Evolutionary conservation across 92 coral and sea anemone species (phyloP).

Genomic region (Pocillopora grandis): DNA sequence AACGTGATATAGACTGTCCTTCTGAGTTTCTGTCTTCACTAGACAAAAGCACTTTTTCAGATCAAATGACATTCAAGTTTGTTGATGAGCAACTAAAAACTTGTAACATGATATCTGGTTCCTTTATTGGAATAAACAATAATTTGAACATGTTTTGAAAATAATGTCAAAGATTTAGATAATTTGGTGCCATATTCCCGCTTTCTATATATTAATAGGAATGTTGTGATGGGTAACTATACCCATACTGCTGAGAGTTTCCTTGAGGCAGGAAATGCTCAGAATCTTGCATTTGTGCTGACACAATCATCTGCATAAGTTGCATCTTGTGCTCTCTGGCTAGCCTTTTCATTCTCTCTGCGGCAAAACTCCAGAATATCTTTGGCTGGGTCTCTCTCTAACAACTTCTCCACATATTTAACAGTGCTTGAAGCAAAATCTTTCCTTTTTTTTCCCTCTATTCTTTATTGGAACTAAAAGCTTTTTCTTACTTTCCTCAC

Average conservation of each 20-base stretch:
- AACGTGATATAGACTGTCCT: no score
- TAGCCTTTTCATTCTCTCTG: conserved; percentile 40
- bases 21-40: no score
- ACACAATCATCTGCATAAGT: conserved; percentile 40
- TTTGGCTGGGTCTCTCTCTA: conserved; percentile 46
- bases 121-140: no score
- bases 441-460: conserved; percentile 18
- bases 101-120: no score
- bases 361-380: conserved; percentile 46
- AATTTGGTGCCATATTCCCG: neutral
- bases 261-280: conserved; percentile 8
- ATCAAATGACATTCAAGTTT: no score
- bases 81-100: no score
- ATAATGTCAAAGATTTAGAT: no score
- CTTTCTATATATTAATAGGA: conserved; percentile 28
- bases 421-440: conserved; percentile 30
- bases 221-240: conserved; percentile 11
- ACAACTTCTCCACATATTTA: conserved; percentile 38
- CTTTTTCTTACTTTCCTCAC: conserved; percentile 16
- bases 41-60: no score
- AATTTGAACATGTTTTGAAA: no score
- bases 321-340: conserved; percentile 38
- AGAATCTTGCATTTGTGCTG: conserved; percentile 11
- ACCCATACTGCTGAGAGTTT: conserved; percentile 32
- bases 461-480: conserved; percentile 23